These are phyloP conservation scores for Delia radicum DNA, from an alignment of 1,140 invertebrate species.

Conservation along the genomic window DNA sequence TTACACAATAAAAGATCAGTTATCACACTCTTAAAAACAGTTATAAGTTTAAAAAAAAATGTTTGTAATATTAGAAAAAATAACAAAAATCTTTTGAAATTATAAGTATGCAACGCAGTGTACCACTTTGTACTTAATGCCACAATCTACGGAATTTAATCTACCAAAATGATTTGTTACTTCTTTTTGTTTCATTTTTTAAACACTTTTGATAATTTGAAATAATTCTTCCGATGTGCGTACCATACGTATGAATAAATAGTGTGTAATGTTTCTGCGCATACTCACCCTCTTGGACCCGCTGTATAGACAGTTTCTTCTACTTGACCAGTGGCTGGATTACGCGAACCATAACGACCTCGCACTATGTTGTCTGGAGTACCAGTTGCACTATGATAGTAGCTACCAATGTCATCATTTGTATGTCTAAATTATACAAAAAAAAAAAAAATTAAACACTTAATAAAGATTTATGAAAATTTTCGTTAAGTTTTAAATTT, in stretches of 20 bases:
- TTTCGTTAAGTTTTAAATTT: background rate
- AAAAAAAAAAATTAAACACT: background rate
- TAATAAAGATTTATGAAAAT: no score
- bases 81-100: no score
- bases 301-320: slow-evolving; percentile 72
- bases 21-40: no score
- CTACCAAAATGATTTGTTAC: slow-evolving; percentile 17
- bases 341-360: slow-evolving; percentile 65
- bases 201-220: background rate
- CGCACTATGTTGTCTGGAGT: slow-evolving; percentile 64
- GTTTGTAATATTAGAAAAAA: no score
- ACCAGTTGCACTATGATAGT: slow-evolving; percentile 64
- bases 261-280: background rate
- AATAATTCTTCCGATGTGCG: background rate
- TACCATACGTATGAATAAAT: background rate
- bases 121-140: no score
- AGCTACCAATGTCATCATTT: slow-evolving; percentile 64
- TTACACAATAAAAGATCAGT: no score
- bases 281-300: slow-evolving; percentile 66
- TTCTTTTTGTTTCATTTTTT: background rate
- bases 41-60: no score
- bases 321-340: slow-evolving; percentile 64
- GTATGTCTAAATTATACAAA: slow-evolving; percentile 59
- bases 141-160: slow-evolving; percentile 12
- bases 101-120: no score